phyloP scores from a whole-genome alignment of 2,888 invertebrate species.

The Drosophila affinis region DNA sequence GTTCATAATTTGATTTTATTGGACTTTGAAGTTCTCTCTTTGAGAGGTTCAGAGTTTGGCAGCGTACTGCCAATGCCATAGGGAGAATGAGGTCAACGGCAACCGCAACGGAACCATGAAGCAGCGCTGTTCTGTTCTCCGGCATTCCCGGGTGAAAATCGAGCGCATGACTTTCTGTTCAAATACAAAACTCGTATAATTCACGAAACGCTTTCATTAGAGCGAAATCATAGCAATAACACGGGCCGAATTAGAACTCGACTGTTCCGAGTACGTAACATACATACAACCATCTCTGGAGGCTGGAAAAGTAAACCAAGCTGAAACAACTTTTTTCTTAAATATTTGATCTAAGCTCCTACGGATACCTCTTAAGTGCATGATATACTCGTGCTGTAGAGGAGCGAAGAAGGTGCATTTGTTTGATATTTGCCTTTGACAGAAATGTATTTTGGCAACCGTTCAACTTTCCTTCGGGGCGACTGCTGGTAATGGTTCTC shows the following conservation, averaged over 20 bases:
- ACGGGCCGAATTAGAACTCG: conserved; percentile 18
- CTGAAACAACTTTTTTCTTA: not conserved
- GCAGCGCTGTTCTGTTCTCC: conserved; percentile 22
- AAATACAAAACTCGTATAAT: conserved; percentile 12
- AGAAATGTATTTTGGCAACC: conserved; percentile 55
- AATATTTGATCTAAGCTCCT: not conserved
- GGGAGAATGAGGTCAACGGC: conserved; percentile 65
- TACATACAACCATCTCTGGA: too few relatives aligned
- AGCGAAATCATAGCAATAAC: conserved; percentile 48
- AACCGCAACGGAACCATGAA: conserved; percentile 22
- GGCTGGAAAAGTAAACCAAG: not conserved
- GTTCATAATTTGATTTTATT: conserved; percentile 63
- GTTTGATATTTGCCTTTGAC: conserved; percentile 31
- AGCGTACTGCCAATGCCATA: conserved; percentile 58
- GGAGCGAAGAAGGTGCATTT: conserved; percentile 25
- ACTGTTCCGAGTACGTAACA: conserved; percentile 5
- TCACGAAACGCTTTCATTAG: conserved; percentile 43
- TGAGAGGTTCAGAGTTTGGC: conserved; percentile 15
- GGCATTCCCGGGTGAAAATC: conserved; percentile 16
- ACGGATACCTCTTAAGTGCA: conserved; percentile 5
- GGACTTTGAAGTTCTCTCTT: conserved; percentile 31
- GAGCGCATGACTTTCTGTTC: conserved; percentile 20
- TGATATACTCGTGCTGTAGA: not conserved
- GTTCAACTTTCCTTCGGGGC: conserved; percentile 59
- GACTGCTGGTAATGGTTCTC: conserved; percentile 16